These are phyloP conservation scores for Ooceraea biroi DNA, from an alignment of 1,140 invertebrate species.

Conservation along the genomic window DNA sequence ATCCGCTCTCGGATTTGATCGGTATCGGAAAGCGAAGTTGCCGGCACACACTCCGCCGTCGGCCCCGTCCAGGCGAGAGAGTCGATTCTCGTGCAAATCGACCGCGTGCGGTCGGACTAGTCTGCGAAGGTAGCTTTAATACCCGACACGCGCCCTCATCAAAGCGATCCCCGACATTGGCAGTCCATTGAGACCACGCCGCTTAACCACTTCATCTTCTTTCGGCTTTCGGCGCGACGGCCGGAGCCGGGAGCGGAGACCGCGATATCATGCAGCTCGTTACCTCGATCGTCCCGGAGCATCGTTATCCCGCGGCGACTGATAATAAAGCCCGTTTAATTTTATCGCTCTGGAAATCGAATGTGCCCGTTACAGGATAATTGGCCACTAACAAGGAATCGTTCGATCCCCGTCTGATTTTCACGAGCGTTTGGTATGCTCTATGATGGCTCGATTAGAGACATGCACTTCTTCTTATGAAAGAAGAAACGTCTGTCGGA, in stretches of 20 bases:
- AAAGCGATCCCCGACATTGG: constrained; percentile 73
- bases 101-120: constrained; percentile 51
- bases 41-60: constrained; percentile 30
- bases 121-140: constrained; percentile 75
- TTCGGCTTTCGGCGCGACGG: constrained; percentile 50
- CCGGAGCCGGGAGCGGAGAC: constrained; percentile 32
- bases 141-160: constrained; percentile 76
- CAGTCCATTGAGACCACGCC: constrained; percentile 70
- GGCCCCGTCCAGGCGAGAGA: constrained; percentile 53
- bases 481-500: too few species aligned
- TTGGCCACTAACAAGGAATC: constrained; percentile 40
- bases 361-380: constrained; percentile 28
- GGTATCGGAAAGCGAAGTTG: constrained; percentile 61
- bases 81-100: constrained; percentile 49
- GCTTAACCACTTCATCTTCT: constrained; percentile 77
- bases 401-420: constrained; percentile 1
- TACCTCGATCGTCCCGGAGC: constrained; percentile 47
- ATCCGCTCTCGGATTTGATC: constrained; percentile 56
- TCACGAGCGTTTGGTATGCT: not conserved
- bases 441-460: not conserved
- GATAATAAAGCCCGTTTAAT: constrained; percentile 54
- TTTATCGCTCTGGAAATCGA: constrained; percentile 59
- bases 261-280: constrained; percentile 60
- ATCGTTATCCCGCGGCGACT: constrained; percentile 41
- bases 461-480: not conserved